phyloP scores from a whole-genome alignment of 1,140 invertebrate genomes.

The Microplitis mediator region DNA sequence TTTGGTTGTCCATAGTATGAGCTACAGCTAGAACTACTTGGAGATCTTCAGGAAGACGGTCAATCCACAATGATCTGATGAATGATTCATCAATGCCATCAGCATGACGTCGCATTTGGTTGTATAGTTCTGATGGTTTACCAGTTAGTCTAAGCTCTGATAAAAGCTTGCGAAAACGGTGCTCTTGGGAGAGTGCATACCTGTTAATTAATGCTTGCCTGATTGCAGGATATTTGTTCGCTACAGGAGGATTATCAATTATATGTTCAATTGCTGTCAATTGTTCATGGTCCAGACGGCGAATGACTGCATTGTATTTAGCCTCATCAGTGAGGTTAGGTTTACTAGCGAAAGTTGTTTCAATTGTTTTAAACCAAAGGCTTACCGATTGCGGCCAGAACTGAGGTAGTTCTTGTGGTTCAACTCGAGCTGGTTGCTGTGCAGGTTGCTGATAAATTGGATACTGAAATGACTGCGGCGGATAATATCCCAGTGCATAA shows the following conservation, averaged over 20 bases:
- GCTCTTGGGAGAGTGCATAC: background rate
- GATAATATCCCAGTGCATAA: too few relatives aligned
- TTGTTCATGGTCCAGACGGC: background rate
- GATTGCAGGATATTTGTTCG: background rate
- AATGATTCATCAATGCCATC: background rate
- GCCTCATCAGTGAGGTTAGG: background rate
- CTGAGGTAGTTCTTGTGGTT: background rate
- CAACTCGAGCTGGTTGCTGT: background rate
- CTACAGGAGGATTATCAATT: background rate
- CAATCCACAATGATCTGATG: background rate
- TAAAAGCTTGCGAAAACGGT: background rate
- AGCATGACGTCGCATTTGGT: background rate
- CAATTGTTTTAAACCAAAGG: background rate
- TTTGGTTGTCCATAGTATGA: background rate
- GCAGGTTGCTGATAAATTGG: too few relatives aligned
- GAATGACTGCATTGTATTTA: background rate
- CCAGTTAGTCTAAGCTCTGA: background rate
- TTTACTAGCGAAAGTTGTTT: background rate
- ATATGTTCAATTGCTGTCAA: background rate
- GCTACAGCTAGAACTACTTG: background rate
- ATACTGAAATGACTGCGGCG: too few relatives aligned
- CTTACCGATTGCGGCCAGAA: background rate
- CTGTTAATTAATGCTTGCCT: background rate
- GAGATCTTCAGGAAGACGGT: background rate
- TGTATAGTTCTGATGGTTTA: background rate